These are phyloP conservation scores for Meriones unguiculatus DNA, from an alignment of 2,113 vertebrate species.

Conservation along the genomic window DNA sequence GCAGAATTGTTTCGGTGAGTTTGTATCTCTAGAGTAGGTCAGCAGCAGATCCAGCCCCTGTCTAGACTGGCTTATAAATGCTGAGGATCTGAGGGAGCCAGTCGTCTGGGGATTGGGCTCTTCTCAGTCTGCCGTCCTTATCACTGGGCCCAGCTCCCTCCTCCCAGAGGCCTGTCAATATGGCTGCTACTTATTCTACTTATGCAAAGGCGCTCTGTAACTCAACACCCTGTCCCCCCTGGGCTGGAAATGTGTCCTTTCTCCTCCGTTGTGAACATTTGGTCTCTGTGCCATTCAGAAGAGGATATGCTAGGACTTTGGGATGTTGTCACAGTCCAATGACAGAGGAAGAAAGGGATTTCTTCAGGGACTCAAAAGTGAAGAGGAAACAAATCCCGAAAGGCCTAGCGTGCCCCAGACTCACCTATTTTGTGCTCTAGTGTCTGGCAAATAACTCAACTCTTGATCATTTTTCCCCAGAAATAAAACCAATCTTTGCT, in stretches of 20 bases:
- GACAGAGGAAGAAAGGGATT: slow-evolving; percentile 13
- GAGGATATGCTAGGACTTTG: slow-evolving; percentile 38
- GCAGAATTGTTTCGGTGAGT: slow-evolving; percentile 4
- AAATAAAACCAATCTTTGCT: not conserved
- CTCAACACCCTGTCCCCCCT: slow-evolving; percentile 23
- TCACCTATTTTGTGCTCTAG: not conserved
- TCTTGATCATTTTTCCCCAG: slow-evolving; percentile 13
- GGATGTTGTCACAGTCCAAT: slow-evolving; percentile 17
- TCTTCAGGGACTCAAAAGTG: not conserved
- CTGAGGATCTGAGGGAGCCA: slow-evolving; percentile 37
- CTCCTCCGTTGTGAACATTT: slow-evolving; percentile 33
- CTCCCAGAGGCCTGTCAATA: slow-evolving; percentile 41
- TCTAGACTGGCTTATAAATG: slow-evolving; percentile 55
- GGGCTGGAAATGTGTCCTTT: slow-evolving; percentile 59
- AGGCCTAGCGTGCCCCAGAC: not conserved
- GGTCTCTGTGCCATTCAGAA: slow-evolving; percentile 40
- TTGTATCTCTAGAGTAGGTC: not conserved
- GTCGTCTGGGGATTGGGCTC: slow-evolving; percentile 28
- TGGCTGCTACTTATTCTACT: slow-evolving; percentile 52
- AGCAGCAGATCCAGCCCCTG: not conserved
- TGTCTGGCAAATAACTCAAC: not conserved
- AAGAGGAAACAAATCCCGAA: not conserved
- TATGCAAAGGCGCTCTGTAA: slow-evolving; percentile 59
- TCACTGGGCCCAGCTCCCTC: slow-evolving; percentile 53
- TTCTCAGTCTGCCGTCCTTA: slow-evolving; percentile 59